Conservation (phyloP, 2,113 vertebrate species). For the Cynoglossus semilaevis region DNA sequence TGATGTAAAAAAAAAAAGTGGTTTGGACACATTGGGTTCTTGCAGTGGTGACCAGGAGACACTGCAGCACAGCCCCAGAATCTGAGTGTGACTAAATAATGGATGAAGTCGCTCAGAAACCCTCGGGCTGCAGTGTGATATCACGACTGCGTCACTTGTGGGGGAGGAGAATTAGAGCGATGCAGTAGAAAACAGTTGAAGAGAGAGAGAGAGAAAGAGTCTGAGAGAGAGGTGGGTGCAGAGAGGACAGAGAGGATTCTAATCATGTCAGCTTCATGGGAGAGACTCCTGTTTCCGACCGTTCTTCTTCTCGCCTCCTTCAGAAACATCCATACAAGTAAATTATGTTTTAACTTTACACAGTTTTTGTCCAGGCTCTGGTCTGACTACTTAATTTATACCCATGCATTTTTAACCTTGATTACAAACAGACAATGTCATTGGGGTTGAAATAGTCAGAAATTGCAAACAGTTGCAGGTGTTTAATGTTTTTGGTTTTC, state of each 20-base stretch:
- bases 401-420: slow-evolving; percentile 49
- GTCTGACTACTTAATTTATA: slow-evolving; percentile 1
- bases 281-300: slow-evolving; percentile 27
- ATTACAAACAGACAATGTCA: neutral
- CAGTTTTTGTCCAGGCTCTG: slow-evolving; percentile 13
- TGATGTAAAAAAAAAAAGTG: no score
- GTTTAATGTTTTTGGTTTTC: neutral
- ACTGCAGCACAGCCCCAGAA: slow-evolving; percentile 5
- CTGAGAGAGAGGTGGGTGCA: slow-evolving; percentile 7
- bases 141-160: slow-evolving; percentile 64
- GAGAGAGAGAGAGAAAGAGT: slow-evolving; percentile 6
- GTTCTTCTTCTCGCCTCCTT: slow-evolving; percentile 55
- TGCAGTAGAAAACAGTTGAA: slow-evolving; percentile 30
- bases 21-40: no score
- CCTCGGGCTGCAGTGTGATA: slow-evolving; percentile 38
- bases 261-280: slow-evolving; percentile 51
- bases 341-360: slow-evolving; percentile 23
- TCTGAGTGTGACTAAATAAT: slow-evolving; percentile 50
- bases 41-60: neutral
- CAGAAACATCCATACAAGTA: slow-evolving; percentile 65
- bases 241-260: slow-evolving; percentile 28
- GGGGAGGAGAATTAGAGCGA: slow-evolving; percentile 9
- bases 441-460: neutral
- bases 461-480: neutral
- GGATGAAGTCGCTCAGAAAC: slow-evolving; percentile 37